Base-by-base conservation (phyloP, 2,888 invertebrate species). In the Drosophila mimica region DNA sequence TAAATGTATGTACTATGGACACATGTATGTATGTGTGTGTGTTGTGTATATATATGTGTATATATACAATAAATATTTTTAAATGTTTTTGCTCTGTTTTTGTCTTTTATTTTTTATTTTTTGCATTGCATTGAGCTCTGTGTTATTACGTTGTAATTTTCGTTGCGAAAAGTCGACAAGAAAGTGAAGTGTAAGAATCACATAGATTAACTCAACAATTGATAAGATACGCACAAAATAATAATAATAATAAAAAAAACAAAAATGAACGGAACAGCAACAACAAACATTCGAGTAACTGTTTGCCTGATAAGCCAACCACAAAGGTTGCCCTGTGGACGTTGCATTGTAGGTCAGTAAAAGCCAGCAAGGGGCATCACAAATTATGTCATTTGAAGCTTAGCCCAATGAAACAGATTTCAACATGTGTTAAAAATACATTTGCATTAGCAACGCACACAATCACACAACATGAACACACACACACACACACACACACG, bases 321-420 rank as follows among this genome's bases (percentile, higher is more conserved):
- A 57, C 57, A 64, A 54, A 65, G 65, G 51, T 57, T 75, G 25
- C 34, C 25, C 53, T 3, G 49, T 71, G 62, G 56, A 54, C 67
- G 51, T 69, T 75, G 86, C 81, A 86, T 70, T 81, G 75, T 83
- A 80, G 81, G 81, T 83, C 81, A 81, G 74, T 71, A 69, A 70
- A 79, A 62, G 70, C 43, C 43, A 49, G 46, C 51, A 53, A 59
- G 80, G 56, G 54, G 40, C 70, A 60, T 69, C 46, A 65, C 58
- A 63, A 76, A 80, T 86, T 66, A 72, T 87, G 88, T 88, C 85
- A 82, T 63, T 67, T 20, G 61, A 74, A 66, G 79, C 81, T 83
- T 86, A 81, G 83, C 84, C 87, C 79, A 84, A 81, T 84, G 89
- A 83, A 83, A 85, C 88, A 85, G 77, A 75, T 85, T 75, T 62